Evolutionary conservation across 2,113 vertebrate species (phyloP), one percentile per base, ranked within the genome.

Genomic region (Nipponia nippon): DNA sequence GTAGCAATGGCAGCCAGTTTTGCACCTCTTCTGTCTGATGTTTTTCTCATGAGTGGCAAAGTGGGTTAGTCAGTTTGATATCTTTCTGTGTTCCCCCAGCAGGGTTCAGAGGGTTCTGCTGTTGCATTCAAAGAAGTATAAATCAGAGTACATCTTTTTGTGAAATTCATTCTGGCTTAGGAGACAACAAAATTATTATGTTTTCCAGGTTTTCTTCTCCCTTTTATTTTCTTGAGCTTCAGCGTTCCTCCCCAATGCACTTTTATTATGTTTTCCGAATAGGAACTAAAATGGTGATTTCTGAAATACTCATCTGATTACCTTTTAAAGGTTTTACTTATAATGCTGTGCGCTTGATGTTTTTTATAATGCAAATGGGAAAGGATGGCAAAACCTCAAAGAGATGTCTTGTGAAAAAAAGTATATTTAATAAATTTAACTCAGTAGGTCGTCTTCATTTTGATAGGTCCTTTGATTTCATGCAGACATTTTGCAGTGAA

Each of bases 281-380:
- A 87, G 46, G n/a, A 90, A 62, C 30, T 73, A 42, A 96, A 95
- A 81, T 42, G 23, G 20, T 93, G 86, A 89, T 61, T 92, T 95
- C 53, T 89, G 58, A 96, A 86, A 83, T 73, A 90, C 9, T 8
- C 32, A 70, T 87, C 46, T 77, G 91, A 96, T 83, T 97, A 93
- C 55, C 36, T 95, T 92, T 84, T 87, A 91, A 85, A 95, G 22
- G 11, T 69, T 89, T 91, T 75, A 71, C 36, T 96, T 94, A 56
- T 61, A 91, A 49, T 52, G 52, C 34, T 85, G 53, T 32, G 52
- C 83, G 55, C 58, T 93, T 96, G 81, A 88, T 93, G 20, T 10
- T 85, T 93, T 97, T 90, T 95, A 46, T 95, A 83, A 92, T 96
- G 94, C 80, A 94, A 95, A 96, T 94, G 17, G 34, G 46, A 94